Percentiles rank a stretch among this genome's conserved stretches.
Evolutionary conservation across 2,113 vertebrate genomes (phyloP).

Genomic region (Danio rerio): DNA sequence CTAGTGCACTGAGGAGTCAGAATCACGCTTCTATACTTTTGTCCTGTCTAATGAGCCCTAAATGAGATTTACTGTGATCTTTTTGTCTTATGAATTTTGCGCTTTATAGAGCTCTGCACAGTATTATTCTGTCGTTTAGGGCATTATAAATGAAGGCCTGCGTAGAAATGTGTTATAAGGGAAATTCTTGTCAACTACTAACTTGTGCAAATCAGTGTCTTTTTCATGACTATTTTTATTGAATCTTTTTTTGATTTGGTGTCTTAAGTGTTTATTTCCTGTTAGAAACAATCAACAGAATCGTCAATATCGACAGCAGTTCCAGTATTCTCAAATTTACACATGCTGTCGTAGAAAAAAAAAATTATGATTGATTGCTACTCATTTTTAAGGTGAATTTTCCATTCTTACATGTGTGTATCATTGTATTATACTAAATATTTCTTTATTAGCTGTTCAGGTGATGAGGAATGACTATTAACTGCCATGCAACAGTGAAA

Average conservation of each 20-base stretch:
- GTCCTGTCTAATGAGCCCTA: slow-evolving; percentile 31
- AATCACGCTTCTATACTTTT: not conserved
- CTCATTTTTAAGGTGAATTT: slow-evolving; percentile 12
- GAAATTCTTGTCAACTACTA: not conserved
- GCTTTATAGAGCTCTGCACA: not conserved
- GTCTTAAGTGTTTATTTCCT: not conserved
- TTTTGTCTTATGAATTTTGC: slow-evolving; percentile 13
- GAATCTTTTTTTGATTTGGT: not conserved
- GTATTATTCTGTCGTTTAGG: slow-evolving; percentile 34
- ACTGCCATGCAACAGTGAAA: not conserved
- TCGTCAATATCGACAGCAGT: not conserved
- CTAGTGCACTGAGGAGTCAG: not conserved
- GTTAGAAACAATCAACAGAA: not conserved
- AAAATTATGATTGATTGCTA: not conserved
- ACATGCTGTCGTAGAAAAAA: not conserved
- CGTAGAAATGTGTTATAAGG: not conserved
- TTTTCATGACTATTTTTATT: slow-evolving; percentile 16
- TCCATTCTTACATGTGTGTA: not conserved
- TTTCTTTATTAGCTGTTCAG: slow-evolving; percentile 24
- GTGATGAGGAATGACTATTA: slow-evolving; percentile 10
- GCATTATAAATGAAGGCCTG: not conserved
- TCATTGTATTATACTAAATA: not conserved
- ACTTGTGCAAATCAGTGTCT: not conserved
- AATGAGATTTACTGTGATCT: slow-evolving; percentile 26
- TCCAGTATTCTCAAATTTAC: slow-evolving; percentile 11